These are phyloP conservation scores for Syrrhaptes paradoxus DNA, from an alignment of 2,113 vertebrate genomes.

Conservation along the genomic window DNA sequence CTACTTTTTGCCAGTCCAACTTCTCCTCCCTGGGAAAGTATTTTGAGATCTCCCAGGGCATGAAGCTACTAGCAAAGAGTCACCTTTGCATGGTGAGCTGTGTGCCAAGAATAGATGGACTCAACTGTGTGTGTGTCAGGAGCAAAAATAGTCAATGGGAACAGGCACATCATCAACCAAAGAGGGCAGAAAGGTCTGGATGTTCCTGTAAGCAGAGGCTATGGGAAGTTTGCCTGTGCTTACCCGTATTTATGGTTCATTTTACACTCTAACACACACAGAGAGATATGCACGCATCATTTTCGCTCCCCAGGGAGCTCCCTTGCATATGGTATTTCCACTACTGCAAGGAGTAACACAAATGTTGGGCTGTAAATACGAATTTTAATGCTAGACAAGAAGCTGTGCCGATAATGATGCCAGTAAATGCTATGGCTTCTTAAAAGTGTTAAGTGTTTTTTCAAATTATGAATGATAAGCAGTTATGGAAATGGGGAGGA, in stretches of 20 bases:
- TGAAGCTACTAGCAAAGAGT: not conserved
- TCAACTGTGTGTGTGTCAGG: not conserved
- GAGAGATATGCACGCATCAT: rapidly evolving
- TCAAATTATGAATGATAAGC: not conserved
- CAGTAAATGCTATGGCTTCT: not conserved
- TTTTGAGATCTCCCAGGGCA: not conserved
- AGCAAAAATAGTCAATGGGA: not conserved
- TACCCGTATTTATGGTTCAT: not conserved
- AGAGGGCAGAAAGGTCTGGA: not conserved
- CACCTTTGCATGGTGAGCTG: rapidly evolving
- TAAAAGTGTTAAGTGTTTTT: not conserved
- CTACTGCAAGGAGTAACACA: not conserved
- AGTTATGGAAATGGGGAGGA: not conserved
- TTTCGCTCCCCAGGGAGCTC: not conserved
- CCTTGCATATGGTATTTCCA: not conserved
- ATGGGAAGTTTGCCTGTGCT: not conserved
- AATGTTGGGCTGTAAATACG: not conserved
- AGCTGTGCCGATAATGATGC: not conserved
- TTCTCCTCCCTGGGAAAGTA: not conserved
- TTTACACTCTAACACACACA: not conserved
- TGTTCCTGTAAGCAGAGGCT: not conserved
- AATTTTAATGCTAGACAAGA: not conserved
- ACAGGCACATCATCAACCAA: not conserved
- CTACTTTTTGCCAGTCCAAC: not conserved
- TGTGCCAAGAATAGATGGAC: not conserved